Evolutionary conservation across 2,888 invertebrate genomes (phyloP).

Genomic region (Ochropleura plecta): DNA sequence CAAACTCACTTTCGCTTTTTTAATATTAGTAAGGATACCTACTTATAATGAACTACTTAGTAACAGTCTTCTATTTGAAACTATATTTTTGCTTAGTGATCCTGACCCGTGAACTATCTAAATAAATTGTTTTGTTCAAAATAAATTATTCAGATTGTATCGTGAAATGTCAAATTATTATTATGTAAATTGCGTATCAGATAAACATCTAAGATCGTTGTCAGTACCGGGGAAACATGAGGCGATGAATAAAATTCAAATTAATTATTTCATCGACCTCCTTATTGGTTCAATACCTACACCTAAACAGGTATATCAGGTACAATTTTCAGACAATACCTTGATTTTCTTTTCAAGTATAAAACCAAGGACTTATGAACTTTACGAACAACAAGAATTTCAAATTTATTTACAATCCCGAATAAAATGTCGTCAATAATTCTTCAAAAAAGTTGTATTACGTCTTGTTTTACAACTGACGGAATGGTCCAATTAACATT

Average conservation of each 20-base stretch:
- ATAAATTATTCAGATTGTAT: background rate
- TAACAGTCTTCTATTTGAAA: too few species aligned
- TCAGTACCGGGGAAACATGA: constrained; percentile 17
- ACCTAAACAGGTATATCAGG: background rate
- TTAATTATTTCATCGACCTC: constrained; percentile 13
- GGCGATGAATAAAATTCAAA: constrained; percentile 36
- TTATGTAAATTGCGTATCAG: constrained; percentile 7
- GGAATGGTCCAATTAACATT: constrained; percentile 8
- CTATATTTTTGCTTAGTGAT: background rate
- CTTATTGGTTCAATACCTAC: background rate
- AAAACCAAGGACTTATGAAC: background rate
- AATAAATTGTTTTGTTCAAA: background rate
- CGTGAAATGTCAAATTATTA: constrained; percentile 31
- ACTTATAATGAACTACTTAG: too few species aligned
- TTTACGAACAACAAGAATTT: background rate
- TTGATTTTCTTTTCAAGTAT: background rate
- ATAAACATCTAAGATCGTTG: constrained; percentile 44
- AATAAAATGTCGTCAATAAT: background rate
- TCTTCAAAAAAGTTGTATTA: background rate
- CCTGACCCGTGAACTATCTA: background rate
- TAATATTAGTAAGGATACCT: too few species aligned
- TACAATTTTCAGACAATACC: background rate
- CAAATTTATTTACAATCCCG: background rate
- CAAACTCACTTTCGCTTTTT: too few species aligned
- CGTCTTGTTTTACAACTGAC: background rate